phyloP scores from a whole-genome alignment of 2,888 invertebrate species.

The Pandemis heparana region DNA sequence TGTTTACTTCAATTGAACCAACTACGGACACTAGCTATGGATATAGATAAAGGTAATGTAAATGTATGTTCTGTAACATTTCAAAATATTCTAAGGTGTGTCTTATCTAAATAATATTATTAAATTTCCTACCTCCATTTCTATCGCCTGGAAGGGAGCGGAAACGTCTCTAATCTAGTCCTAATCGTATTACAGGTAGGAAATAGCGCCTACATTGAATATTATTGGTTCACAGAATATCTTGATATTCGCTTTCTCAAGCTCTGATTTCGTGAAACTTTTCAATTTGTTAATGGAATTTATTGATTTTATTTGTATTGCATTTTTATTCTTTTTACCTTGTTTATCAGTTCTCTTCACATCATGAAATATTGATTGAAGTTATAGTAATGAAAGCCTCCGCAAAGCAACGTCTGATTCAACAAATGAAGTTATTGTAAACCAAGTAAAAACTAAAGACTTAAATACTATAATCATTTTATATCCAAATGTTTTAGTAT shows the following conservation, averaged over 20 bases:
- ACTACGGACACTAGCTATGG: too few relatives aligned
- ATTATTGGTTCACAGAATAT: slow-evolving; percentile 16
- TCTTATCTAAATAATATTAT: neutral
- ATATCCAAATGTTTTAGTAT: too few relatives aligned
- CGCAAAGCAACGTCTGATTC: too few relatives aligned
- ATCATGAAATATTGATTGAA: too few relatives aligned
- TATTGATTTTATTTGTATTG: neutral
- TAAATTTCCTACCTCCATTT: neutral
- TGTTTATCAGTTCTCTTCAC: neutral
- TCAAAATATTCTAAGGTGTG: neutral
- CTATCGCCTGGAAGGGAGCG: neutral
- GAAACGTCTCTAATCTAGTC: neutral
- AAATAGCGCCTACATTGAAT: slow-evolving; percentile 4
- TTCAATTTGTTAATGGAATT: neutral
- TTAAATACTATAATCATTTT: too few relatives aligned
- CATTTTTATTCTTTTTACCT: neutral
- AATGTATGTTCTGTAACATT: neutral
- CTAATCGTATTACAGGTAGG: neutral
- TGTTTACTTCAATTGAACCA: too few relatives aligned
- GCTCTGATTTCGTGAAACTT: slow-evolving; percentile 11
- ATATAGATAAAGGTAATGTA: too few relatives aligned
- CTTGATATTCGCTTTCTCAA: slow-evolving; percentile 26
- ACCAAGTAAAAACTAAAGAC: too few relatives aligned
- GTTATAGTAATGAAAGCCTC: too few relatives aligned
- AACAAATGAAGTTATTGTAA: too few relatives aligned